Evolutionary conservation across 2,797 vertebrate species (phyloP).

Genomic region (Neostethus bicornis): DNA sequence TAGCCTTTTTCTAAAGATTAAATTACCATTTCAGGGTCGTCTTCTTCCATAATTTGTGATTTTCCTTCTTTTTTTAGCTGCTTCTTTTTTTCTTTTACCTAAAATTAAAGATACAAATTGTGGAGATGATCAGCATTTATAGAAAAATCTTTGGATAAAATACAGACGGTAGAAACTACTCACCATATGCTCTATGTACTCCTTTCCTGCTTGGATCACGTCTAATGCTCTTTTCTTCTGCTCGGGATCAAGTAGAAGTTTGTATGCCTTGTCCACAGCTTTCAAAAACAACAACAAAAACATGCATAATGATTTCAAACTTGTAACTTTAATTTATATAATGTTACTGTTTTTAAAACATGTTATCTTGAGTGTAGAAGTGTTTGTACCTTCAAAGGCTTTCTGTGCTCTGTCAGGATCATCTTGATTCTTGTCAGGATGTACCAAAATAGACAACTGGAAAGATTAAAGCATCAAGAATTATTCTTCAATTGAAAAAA

Average conservation of each 20-base stretch:
- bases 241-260: conserved; percentile 90
- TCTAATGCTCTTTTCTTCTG: conserved; percentile 97
- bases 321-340: too few species aligned
- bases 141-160: too few species aligned
- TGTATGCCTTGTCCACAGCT: conserved; percentile 99
- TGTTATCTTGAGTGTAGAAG: too few species aligned
- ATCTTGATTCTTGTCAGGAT: conserved; percentile 98
- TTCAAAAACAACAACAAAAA: conserved; percentile 27
- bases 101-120: conserved; percentile 7
- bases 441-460: conserved; percentile 96
- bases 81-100: conserved; percentile 97
- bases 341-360: too few species aligned
- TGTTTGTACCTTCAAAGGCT: conserved; percentile 92
- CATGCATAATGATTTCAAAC: too few species aligned
- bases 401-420: conserved; percentile 91
- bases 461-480: conserved; percentile 35
- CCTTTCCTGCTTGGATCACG: conserved; percentile 94
- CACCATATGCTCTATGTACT: conserved; percentile 96
- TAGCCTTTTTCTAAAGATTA: not conserved
- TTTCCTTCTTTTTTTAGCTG: conserved; percentile 98
- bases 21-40: conserved; percentile 90
- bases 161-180: conserved; percentile 71
- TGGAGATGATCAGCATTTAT: not conserved
- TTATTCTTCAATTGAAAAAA: not conserved
- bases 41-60: conserved; percentile 86